phyloP scores from a whole-genome alignment of 2,797 vertebrate species.

The Carcharodon carcharias region DNA sequence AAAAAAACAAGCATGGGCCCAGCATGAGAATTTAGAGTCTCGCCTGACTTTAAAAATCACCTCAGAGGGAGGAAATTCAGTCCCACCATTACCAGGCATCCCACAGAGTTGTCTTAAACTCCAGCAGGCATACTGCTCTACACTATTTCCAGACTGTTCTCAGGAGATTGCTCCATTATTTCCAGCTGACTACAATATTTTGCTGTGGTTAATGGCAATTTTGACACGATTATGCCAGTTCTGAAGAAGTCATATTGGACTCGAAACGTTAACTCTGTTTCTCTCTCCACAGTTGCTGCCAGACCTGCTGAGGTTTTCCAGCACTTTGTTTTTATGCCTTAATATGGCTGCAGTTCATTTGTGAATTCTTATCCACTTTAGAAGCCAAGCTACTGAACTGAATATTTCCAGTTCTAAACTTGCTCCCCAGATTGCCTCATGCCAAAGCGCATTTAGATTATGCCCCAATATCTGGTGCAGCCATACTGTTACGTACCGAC shows the following conservation, averaged over 20 bases:
- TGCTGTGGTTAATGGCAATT: background rate
- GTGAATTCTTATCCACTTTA: background rate
- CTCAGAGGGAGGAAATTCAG: background rate
- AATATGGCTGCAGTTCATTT: background rate
- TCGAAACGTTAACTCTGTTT: too few relatives aligned
- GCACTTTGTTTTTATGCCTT: background rate
- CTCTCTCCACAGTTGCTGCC: too few relatives aligned
- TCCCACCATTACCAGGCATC: background rate
- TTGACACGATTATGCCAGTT: background rate
- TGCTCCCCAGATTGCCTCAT: background rate
- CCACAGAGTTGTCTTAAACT: background rate
- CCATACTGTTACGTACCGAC: slow-evolving; percentile 57
- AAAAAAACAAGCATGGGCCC: too few relatives aligned
- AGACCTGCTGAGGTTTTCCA: too few relatives aligned
- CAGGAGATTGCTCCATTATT: background rate
- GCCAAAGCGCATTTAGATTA: background rate
- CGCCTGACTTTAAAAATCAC: background rate
- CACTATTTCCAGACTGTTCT: background rate
- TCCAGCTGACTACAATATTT: background rate
- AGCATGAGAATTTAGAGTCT: background rate
- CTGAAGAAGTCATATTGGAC: too few relatives aligned
- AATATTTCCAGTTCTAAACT: background rate
- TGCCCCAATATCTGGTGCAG: background rate
- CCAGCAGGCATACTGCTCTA: background rate
- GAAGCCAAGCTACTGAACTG: background rate